Evolutionary conservation across 2,888 invertebrate species (phyloP).

Genomic region (Ctenicera cuprea): DNA sequence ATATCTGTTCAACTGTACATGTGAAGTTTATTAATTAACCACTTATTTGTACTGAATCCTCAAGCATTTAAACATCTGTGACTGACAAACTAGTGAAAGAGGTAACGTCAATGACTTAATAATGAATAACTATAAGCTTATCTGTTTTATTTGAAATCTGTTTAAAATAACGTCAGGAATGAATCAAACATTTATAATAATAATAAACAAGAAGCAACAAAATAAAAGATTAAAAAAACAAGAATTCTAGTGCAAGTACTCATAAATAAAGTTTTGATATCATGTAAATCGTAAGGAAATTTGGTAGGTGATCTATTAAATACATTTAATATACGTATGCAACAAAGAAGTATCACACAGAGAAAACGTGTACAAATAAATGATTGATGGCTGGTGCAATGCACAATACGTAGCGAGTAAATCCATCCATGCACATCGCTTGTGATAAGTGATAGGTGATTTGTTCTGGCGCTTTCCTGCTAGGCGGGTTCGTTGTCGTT

Average conservation of each 20-base stretch:
- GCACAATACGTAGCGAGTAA: constrained; percentile 65
- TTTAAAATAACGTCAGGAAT: not conserved
- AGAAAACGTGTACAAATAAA: constrained; percentile 51
- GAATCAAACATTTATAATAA: not conserved
- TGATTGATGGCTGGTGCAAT: constrained; percentile 64
- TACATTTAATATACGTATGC: constrained; percentile 29
- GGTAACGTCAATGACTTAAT: too few relatives aligned
- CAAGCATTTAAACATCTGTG: too few relatives aligned
- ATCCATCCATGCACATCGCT: constrained; percentile 61
- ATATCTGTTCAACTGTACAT: not conserved
- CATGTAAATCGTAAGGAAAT: constrained; percentile 16
- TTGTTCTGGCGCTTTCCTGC: constrained; percentile 60
- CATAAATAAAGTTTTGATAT: constrained; percentile 17
- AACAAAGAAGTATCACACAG: constrained; percentile 47
- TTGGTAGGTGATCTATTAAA: constrained; percentile 33
- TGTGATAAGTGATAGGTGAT: constrained; percentile 62
- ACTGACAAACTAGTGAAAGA: too few relatives aligned
- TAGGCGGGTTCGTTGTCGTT: constrained; percentile 39
- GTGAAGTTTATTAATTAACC: constrained; percentile 3
- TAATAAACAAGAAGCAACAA: not conserved
- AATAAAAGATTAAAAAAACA: not conserved
- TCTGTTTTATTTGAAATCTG: not conserved
- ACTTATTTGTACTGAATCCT: not conserved
- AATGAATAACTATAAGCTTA: too few relatives aligned
- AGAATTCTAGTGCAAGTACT: not conserved